phyloP scores from a whole-genome alignment of 1,140 invertebrate species.

The Philotrypesis tridentata region DNA sequence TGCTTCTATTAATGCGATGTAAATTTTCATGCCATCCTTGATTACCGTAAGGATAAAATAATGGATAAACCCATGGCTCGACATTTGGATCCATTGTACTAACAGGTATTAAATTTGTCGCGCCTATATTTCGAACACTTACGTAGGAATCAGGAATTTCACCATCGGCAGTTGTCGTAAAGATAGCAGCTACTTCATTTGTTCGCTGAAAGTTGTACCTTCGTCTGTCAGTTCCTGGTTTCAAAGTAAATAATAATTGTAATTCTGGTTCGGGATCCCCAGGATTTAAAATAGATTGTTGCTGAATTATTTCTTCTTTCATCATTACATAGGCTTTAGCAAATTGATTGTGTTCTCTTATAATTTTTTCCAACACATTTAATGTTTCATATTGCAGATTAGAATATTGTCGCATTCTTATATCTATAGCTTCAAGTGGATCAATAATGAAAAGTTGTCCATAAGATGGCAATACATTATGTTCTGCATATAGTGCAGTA shows the following conservation, averaged over 20 bases:
- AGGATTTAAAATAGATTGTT: background rate
- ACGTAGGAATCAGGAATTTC: too few relatives aligned
- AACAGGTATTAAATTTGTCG: too few relatives aligned
- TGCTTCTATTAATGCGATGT: too few relatives aligned
- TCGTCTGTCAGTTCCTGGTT: slow-evolving; percentile 44
- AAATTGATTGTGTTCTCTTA: slow-evolving; percentile 38
- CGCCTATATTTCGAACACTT: too few relatives aligned
- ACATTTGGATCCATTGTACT: too few relatives aligned
- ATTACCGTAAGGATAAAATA: too few relatives aligned
- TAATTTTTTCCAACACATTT: slow-evolving; percentile 10
- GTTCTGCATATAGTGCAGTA: slow-evolving; percentile 34
- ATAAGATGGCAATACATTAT: slow-evolving; percentile 41
- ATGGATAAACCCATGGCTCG: too few relatives aligned
- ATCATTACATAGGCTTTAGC: slow-evolving; percentile 32
- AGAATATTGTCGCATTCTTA: background rate
- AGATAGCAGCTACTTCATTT: too few relatives aligned
- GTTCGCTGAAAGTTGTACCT: slow-evolving; percentile 51
- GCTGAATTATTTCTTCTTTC: background rate
- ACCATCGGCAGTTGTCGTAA: too few relatives aligned
- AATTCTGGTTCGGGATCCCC: slow-evolving; percentile 37
- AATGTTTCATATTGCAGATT: slow-evolving; percentile 6
- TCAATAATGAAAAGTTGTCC: too few relatives aligned
- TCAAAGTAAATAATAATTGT: slow-evolving; percentile 38
- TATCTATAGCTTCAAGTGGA: background rate
- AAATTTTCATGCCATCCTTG: too few relatives aligned